Evolutionary conservation across 2,888 invertebrate species (phyloP).

Genomic region (Protonemura montana): DNA sequence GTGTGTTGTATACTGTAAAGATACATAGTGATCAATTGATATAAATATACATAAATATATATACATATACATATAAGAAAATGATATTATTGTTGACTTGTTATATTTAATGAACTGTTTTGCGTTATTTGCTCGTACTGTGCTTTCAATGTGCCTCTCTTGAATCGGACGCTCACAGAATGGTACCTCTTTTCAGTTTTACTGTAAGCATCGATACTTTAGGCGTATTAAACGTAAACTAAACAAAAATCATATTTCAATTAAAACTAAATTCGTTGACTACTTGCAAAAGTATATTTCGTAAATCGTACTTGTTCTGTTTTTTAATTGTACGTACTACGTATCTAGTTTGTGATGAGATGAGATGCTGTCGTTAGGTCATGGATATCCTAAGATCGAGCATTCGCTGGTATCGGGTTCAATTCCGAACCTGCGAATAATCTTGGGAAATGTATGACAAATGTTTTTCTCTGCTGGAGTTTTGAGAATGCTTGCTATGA

Average conservation of each 20-base stretch:
- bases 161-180: neutral
- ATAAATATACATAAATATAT: slow-evolving; percentile 9
- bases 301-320: neutral
- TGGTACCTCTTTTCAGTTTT: neutral
- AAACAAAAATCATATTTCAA: neutral
- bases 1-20: slow-evolving; percentile 26
- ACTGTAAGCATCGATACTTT: neutral
- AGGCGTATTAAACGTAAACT: neutral
- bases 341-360: neutral
- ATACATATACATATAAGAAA: neutral
- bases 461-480: neutral
- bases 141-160: slow-evolving; percentile 5
- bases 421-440: neutral
- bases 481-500: neutral
- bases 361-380: neutral
- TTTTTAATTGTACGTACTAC: neutral
- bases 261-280: neutral
- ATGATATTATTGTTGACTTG: slow-evolving; percentile 12
- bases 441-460: neutral
- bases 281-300: neutral
- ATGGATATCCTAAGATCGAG: neutral
- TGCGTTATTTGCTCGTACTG: neutral
- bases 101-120: neutral
- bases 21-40: slow-evolving; percentile 20
- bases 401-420: neutral